Evolutionary conservation across 2,113 vertebrate genomes (phyloP).

Genomic region (Hyla sarda): DNA sequence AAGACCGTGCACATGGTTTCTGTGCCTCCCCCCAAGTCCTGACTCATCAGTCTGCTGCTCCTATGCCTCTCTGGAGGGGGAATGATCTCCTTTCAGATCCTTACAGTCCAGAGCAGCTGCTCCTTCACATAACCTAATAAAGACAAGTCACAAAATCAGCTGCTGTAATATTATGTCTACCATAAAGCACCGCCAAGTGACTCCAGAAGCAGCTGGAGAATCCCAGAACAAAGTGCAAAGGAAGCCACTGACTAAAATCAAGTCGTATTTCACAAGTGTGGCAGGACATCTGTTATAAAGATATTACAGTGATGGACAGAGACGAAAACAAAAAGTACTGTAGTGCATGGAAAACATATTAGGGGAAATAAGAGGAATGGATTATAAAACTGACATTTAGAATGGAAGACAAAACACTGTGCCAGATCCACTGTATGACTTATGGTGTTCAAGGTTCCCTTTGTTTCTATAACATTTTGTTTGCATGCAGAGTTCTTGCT

Average conservation of each 20-base stretch:
- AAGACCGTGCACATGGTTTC: too few species aligned
- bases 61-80: not conserved
- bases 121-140: conserved; percentile 17
- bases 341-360: too few species aligned
- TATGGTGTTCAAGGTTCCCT: too few species aligned
- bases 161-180: conserved; percentile 33
- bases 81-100: not conserved
- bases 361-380: too few species aligned
- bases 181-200: conserved; percentile 19
- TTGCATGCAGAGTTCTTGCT: too few species aligned
- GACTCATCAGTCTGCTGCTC: not conserved
- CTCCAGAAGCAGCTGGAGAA: not conserved
- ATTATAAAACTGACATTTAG: too few species aligned
- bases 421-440: too few species aligned
- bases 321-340: not conserved
- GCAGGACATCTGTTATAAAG: not conserved
- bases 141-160: conserved; percentile 16
- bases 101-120: conserved; percentile 17
- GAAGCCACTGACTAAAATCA: not conserved
- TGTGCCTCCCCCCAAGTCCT: too few species aligned
- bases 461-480: too few species aligned
- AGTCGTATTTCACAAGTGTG: not conserved
- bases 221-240: not conserved
- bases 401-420: too few species aligned
- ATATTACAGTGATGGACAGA: not conserved